Evolutionary conservation across 2,888 invertebrate species (phyloP).

Genomic region (Agapostemon virescens): DNA sequence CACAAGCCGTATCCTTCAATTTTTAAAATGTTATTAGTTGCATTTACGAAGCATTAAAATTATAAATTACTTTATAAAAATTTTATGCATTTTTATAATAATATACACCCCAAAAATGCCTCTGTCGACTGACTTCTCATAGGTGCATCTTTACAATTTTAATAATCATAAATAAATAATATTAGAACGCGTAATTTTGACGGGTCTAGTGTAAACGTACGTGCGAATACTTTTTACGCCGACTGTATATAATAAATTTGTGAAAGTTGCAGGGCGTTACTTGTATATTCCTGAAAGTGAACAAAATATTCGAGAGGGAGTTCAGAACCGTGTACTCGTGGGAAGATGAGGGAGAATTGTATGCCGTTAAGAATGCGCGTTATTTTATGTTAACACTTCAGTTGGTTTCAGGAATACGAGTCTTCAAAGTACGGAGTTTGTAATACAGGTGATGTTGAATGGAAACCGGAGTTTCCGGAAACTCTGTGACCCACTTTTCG

Average conservation of each 20-base stretch:
- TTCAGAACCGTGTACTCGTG: background rate
- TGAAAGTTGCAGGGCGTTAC: background rate
- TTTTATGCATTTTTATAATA: too few species aligned
- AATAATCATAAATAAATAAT: too few species aligned
- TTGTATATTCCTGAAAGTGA: background rate
- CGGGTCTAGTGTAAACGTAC: too few species aligned
- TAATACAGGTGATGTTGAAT: slow-evolving; percentile 13
- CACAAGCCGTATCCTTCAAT: too few species aligned
- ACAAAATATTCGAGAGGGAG: background rate
- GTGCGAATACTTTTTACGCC: too few species aligned
- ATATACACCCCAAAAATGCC: too few species aligned
- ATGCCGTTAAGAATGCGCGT: background rate
- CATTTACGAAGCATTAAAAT: too few species aligned
- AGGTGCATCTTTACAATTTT: too few species aligned
- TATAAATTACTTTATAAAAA: too few species aligned
- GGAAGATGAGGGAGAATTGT: background rate
- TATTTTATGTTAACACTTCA: background rate
- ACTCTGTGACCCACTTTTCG: slow-evolving; percentile 1
- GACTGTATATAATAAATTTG: background rate
- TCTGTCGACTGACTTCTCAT: too few species aligned
- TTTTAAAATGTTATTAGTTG: too few species aligned
- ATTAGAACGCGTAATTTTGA: too few species aligned
- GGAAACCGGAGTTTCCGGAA: slow-evolving; percentile 3
- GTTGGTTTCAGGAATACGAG: background rate
- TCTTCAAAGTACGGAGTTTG: slow-evolving; percentile 3